Conservation (phyloP, 2,888 invertebrate species). For the Kuschelorhynchus macadamiae region DNA sequence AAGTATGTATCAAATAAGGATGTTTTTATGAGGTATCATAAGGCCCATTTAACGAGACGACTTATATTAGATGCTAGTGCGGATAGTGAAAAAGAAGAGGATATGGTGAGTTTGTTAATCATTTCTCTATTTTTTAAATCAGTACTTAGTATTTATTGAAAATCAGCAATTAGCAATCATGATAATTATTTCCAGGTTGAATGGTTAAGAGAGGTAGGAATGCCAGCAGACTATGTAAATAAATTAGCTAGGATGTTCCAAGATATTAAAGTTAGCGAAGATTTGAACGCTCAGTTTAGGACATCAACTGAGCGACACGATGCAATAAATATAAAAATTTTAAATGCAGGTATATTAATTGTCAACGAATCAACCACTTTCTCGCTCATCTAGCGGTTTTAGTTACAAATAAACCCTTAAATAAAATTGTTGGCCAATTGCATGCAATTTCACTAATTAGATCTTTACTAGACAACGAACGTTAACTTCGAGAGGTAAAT, state of each 20-base stretch:
- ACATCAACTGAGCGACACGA: conserved; percentile 85
- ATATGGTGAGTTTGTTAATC: conserved; percentile 77
- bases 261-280: conserved; percentile 98
- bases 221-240: conserved; percentile 99
- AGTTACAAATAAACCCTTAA: too few relatives aligned
- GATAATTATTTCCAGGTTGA: conserved; percentile 72
- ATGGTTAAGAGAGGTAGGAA: conserved; percentile 97
- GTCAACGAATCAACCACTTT: too few relatives aligned
- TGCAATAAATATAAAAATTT: conserved; percentile 97
- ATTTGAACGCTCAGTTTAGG: conserved; percentile 88
- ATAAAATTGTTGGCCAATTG: too few relatives aligned
- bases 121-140: background rate
- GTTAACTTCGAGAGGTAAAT: too few relatives aligned
- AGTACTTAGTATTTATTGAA: background rate
- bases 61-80: conserved; percentile 97
- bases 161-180: background rate
- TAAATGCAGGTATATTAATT: conserved; percentile 76
- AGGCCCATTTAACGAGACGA: conserved; percentile 95
- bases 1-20: conserved; percentile 99
- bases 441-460: too few relatives aligned
- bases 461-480: too few relatives aligned
- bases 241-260: conserved; percentile 98
- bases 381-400: too few relatives aligned
- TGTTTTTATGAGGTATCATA: conserved; percentile 99
- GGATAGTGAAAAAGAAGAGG: conserved; percentile 99